These are phyloP conservation scores for Sander lucioperca DNA, from an alignment of 2,113 vertebrate genomes.

Conservation along the genomic window DNA sequence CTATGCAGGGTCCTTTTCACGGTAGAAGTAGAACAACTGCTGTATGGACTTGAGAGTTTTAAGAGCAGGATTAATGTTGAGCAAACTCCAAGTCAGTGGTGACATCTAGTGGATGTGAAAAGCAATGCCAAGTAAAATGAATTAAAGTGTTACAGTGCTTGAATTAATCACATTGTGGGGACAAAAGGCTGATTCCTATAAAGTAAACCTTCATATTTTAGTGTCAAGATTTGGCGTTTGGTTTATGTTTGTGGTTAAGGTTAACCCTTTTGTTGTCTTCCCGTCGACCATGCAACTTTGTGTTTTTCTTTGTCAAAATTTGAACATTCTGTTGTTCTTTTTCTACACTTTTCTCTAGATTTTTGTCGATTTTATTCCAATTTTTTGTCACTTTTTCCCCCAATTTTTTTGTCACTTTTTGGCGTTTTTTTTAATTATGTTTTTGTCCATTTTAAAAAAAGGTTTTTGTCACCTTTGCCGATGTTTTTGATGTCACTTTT, in stretches of 20 bases:
- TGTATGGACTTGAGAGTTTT: not conserved
- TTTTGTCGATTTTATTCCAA: too few species aligned
- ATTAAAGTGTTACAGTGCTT: not conserved
- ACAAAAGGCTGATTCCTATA: not conserved
- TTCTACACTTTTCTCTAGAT: too few species aligned
- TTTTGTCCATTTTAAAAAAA: too few species aligned
- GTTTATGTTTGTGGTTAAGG: not conserved
- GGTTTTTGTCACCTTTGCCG: too few species aligned
- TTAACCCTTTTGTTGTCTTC: not conserved
- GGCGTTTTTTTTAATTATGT: too few species aligned
- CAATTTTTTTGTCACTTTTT: too few species aligned
- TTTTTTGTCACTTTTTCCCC: too few species aligned
- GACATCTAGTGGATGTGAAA: slow-evolving; percentile 60
- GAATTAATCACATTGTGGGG: not conserved
- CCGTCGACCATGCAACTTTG: too few species aligned
- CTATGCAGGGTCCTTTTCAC: not conserved
- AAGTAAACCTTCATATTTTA: not conserved
- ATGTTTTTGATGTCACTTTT: too few species aligned
- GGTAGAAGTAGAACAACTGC: not conserved
- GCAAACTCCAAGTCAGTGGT: slow-evolving; percentile 15
- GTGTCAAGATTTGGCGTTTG: not conserved
- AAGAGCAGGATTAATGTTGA: not conserved
- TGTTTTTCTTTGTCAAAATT: too few species aligned
- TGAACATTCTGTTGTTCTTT: too few species aligned
- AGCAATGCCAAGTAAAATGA: not conserved